Evolutionary conservation across 2,113 vertebrate genomes (phyloP).

Genomic region (Micromys minutus): DNA sequence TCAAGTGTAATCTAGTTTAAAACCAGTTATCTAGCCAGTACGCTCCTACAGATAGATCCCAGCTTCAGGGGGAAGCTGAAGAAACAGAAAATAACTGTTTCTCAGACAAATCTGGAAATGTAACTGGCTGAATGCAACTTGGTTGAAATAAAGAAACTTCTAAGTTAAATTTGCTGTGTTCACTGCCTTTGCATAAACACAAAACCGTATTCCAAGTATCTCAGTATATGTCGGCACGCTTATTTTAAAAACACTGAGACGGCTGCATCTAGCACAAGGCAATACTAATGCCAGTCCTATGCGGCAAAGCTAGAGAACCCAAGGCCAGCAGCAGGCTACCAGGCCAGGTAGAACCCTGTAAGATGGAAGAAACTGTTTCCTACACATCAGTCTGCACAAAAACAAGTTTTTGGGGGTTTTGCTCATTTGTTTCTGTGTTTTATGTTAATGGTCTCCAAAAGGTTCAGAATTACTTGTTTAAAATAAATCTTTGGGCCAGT

Average conservation of each 20-base stretch:
- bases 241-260: neutral
- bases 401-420: neutral
- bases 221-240: neutral
- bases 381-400: neutral
- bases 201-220: neutral
- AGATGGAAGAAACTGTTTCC: neutral
- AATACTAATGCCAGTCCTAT: neutral
- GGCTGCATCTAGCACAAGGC: neutral
- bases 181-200: constrained; percentile 34
- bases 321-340: neutral
- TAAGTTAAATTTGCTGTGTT: constrained; percentile 4
- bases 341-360: neutral
- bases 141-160: neutral
- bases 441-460: neutral
- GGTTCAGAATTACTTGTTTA: neutral
- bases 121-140: neutral
- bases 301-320: neutral
- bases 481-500: neutral
- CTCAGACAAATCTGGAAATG: neutral
- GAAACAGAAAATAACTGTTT: neutral
- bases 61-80: neutral
- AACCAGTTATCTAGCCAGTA: neutral
- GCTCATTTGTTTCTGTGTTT: neutral
- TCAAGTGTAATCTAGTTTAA: neutral
- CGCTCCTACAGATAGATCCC: neutral